Evolutionary conservation across 2,797 vertebrate species (phyloP), one percentile per base, ranked within the genome.

Genomic region (Melopsittacus undulatus): DNA sequence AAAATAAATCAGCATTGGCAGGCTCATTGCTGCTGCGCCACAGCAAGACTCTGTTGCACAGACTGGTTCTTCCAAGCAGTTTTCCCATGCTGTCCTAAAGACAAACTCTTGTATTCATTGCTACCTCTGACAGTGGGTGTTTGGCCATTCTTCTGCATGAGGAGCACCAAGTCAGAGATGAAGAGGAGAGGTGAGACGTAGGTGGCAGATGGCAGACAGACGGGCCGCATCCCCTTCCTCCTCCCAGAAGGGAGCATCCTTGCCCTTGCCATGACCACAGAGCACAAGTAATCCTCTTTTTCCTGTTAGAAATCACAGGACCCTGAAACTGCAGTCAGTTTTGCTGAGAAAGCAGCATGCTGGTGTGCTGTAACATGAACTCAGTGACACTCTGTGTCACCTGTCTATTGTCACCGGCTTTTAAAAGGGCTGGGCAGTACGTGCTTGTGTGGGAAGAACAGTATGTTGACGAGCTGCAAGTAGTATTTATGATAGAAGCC

Each of bases 161-260:
- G 51, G 29, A 77, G 56, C 62, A 42, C 32, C 34, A 15, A 81
- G 43, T 7, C 62, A 74, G 73, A 57, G 22, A 24, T 0, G 0
- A 59, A 38, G 16, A 63, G 40, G 40, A 64, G 67, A 54, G 13
- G 9, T 17, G 59, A 34, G n/a, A 3, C 4, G 7, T 3, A 15
- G 76, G 14, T 7, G 64, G 26, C 3, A 13, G 76, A 9, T 6
- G 48, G 51, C 61, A 54, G 29, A 22, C 14, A 32, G 43, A 36
- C 1, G 5, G 21, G n/a, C 32, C 1, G 1, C 2, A 2, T 48
- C 43, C 38, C 43, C 17, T 27, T 20, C 29, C 26, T 46, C 45
- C 27, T 73, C 61, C 76, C 72, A 36, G 63, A 67, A 40, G 7
- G 57, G 57, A 86, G 7, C 66, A 62, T 38, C 69, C 63, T 52